Conservation (phyloP, 1,140 invertebrate genomes). For the Telenomus remus region DNA sequence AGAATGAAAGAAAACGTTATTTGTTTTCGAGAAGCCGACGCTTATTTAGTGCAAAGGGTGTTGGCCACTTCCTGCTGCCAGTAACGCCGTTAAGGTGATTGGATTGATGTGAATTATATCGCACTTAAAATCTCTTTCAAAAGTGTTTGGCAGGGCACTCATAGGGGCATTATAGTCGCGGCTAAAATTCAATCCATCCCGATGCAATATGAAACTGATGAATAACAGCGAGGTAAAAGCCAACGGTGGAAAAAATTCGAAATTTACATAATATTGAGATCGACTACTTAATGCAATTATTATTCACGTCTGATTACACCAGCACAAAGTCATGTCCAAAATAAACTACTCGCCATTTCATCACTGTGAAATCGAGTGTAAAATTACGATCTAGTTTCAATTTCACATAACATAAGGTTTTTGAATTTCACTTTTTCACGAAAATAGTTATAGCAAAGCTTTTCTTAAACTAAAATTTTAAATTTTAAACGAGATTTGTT, state of each 20-base stretch:
- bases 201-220: constrained; percentile 45
- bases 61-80: constrained; percentile 63
- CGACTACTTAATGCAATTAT: constrained; percentile 38
- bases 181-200: constrained; percentile 48
- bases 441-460: too few species aligned
- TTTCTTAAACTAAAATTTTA: too few species aligned
- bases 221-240: constrained; percentile 42
- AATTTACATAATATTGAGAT: constrained; percentile 47
- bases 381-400: too few species aligned
- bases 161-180: constrained; percentile 38
- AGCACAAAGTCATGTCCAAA: neutral
- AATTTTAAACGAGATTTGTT: too few species aligned
- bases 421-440: too few species aligned
- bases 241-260: constrained; percentile 19
- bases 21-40: constrained; percentile 40
- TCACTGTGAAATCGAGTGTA: neutral
- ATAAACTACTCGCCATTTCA: neutral
- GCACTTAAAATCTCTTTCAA: constrained; percentile 57
- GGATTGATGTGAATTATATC: constrained; percentile 61
- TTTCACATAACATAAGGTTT: too few species aligned
- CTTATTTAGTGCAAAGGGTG: constrained; percentile 59
- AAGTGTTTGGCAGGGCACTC: constrained; percentile 50
- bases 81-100: constrained; percentile 68
- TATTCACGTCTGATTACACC: constrained; percentile 9
- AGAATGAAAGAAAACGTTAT: constrained; percentile 34